Conservation (phyloP, 1,140 invertebrate species). For the Hyles euphorbiae region DNA sequence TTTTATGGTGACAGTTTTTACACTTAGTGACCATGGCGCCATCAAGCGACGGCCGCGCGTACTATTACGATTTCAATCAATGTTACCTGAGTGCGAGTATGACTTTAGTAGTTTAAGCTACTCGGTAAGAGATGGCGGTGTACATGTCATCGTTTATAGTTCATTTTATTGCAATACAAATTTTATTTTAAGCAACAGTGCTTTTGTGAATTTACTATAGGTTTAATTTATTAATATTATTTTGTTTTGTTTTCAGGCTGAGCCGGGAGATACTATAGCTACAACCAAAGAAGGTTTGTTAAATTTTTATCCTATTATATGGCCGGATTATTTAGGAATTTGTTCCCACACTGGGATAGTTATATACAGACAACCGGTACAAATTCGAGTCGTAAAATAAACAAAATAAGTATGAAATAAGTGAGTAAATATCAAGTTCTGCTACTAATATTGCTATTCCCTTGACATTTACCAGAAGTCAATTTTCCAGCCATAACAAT, state of each 20-base stretch:
- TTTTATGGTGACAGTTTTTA: conserved; percentile 71
- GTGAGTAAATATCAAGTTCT: too few species aligned
- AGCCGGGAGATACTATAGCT: conserved; percentile 72
- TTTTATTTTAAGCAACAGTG: background rate
- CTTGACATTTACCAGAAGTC: too few species aligned
- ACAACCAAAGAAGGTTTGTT: conserved; percentile 73
- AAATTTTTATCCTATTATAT: conserved; percentile 1
- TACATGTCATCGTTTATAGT: background rate
- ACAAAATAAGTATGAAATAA: too few species aligned
- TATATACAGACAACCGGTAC: too few species aligned
- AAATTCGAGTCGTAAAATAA: too few species aligned
- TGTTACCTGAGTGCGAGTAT: conserved; percentile 33
- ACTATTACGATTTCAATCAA: conserved; percentile 53
- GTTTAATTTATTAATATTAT: conserved; percentile 17
- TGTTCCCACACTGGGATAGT: too few species aligned
- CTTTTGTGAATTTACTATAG: conserved; percentile 6
- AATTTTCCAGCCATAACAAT: too few species aligned
- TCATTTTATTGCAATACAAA: background rate
- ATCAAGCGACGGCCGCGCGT: conserved; percentile 68
- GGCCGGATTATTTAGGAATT: too few species aligned
- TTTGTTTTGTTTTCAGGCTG: conserved; percentile 52
- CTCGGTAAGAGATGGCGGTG: conserved; percentile 68
- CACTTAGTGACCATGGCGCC: conserved; percentile 68
- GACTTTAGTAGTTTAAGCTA: conserved; percentile 45
- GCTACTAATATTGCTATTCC: too few species aligned